Percentiles rank a stretch among this genome's conserved stretches.
Conservation (phyloP, 2,888 invertebrate species). For the Rotaria socialis region DNA sequence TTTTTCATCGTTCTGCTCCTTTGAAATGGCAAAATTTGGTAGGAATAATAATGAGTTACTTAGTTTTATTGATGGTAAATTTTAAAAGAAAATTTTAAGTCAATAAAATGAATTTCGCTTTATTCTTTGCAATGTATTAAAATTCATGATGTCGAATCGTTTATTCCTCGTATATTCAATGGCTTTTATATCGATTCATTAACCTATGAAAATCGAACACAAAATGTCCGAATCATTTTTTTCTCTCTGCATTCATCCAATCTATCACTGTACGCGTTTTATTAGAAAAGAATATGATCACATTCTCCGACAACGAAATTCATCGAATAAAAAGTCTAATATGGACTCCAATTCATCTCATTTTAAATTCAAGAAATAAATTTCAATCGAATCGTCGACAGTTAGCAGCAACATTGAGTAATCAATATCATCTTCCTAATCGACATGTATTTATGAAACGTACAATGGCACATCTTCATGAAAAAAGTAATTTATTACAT, state of each 20-base stretch:
- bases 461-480: neutral
- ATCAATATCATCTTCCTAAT: neutral
- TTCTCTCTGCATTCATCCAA: neutral
- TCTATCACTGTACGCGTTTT: neutral
- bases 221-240: conserved; percentile 59
- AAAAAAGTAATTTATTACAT: neutral
- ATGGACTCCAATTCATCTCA: neutral
- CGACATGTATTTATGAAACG: neutral
- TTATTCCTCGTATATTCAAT: conserved; percentile 74
- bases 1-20: neutral
- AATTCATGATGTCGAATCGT: conserved; percentile 72
- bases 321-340: neutral
- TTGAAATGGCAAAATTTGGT: neutral
- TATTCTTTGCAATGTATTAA: conserved; percentile 68
- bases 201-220: conserved; percentile 79
- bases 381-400: neutral
- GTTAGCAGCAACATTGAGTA: neutral
- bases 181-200: conserved; percentile 82
- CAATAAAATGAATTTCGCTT: too few species aligned
- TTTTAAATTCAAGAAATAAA: neutral
- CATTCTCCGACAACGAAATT: neutral
- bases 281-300: neutral
- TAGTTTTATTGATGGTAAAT: conserved; percentile 11
- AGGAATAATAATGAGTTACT: neutral
- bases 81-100: neutral